Conservation (phyloP, 2,888 invertebrate genomes). For the Aporophyla nigra region DNA sequence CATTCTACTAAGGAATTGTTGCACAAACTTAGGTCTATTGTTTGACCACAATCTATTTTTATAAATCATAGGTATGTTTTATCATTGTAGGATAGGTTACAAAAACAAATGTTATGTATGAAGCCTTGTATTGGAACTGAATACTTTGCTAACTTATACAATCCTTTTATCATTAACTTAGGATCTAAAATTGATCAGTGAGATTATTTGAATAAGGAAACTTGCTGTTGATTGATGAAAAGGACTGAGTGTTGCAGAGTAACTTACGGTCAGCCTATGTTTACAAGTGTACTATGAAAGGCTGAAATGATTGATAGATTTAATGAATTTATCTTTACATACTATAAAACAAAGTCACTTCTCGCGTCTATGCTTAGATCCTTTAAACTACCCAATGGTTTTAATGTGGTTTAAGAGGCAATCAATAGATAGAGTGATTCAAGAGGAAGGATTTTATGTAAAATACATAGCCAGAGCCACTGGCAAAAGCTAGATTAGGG, state of each 20-base stretch:
- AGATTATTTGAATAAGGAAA: not conserved
- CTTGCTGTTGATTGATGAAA: not conserved
- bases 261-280: not conserved
- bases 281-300: not conserved
- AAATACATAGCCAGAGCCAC: too few species aligned
- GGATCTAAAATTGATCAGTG: not conserved
- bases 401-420: too few species aligned
- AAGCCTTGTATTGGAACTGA: not conserved
- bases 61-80: conserved; percentile 21
- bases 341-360: too few species aligned
- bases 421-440: too few species aligned
- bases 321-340: too few species aligned
- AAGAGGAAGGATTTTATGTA: too few species aligned
- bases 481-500: too few species aligned
- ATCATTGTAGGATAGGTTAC: conserved; percentile 25
- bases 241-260: not conserved
- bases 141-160: not conserved
- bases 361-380: too few species aligned
- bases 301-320: not conserved
- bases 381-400: too few species aligned
- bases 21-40: conserved; percentile 30
- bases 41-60: conserved; percentile 39
- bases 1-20: conserved; percentile 11
- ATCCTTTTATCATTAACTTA: not conserved
- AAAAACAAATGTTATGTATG: conserved; percentile 12